Evolutionary conservation across 2,797 vertebrate genomes (phyloP), one percentile per base, ranked within the genome.

Genomic region (Argentina silus): DNA sequence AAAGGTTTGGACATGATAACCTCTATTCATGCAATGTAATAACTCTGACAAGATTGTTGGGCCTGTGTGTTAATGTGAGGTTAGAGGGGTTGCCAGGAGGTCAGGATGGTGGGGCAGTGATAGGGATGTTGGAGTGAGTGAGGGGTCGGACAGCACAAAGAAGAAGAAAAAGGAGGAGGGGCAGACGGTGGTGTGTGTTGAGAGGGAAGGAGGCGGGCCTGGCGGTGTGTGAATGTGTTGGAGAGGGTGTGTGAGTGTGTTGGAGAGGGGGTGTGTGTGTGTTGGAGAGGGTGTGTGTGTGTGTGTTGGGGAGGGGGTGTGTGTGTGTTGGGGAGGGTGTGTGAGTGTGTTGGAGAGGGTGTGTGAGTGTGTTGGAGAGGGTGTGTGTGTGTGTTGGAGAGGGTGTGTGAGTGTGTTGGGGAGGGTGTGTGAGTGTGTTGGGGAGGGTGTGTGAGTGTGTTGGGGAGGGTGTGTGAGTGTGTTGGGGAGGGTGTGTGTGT

Each of bases 1-100:
- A 99, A 99, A 97, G 97, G 98, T 99, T 86, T 55, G 95, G 89
- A 83, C 83, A 44, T 78, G 73, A 88, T 84, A 73, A 87, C 78
- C 78, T 69, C 57, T 70, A 68, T 12, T 53, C 11, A 21, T 65
- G 68, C 66, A 53, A 44, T 59, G 27, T 15, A 0, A 61, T 42
- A 61, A 53, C 15, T 0, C 27, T 78, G 57, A 78, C 50, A 63
- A 68, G 64, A 75, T 66, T n/a, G 63, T 69, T 10, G 15, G 64
- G 61, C 23, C 17, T 7, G 21, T 62, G 21, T 61, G 27, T 61
- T 15, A 53, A 17, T 53, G 51, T 53, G 15, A 14, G 50, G 27
- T 36, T 36, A 36, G 27, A 2, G 27, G 27, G 27, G 1, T 36
- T 4, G 27, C 27, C 27, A 36, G 27, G 27, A 36, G 27, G 27